Conservation (phyloP, 2,888 invertebrate genomes). For the Apamea epomidion region DNA sequence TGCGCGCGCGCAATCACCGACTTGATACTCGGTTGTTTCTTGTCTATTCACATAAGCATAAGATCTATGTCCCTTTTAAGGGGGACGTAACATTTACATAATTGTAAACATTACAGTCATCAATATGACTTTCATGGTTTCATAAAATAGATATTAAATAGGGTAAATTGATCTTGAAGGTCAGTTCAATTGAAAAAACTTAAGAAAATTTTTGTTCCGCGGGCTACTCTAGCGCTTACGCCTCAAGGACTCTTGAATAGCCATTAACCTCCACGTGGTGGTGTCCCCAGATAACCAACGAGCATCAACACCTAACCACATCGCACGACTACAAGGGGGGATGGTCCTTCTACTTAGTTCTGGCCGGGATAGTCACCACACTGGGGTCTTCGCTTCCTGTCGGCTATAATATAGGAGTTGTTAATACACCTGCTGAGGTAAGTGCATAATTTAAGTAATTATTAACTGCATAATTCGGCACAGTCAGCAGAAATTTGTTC, state of each 20-base stretch:
- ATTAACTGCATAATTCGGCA: not conserved
- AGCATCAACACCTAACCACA: constrained; percentile 83
- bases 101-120: not conserved
- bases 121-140: not conserved
- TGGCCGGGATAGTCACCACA: constrained; percentile 93
- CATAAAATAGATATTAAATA: not conserved
- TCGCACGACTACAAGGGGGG: constrained; percentile 82
- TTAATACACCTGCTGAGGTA: constrained; percentile 95
- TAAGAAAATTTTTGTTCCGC: not conserved
- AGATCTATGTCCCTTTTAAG: no score
- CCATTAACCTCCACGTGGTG: constrained; percentile 8
- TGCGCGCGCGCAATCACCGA: constrained; percentile 16
- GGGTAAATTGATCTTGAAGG: not conserved
- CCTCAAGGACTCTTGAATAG: not conserved
- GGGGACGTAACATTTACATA: not conserved
- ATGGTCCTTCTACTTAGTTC: constrained; percentile 92
- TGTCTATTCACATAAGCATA: no score
- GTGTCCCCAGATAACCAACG: constrained; percentile 80
- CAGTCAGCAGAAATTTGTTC: not conserved
- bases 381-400: constrained; percentile 95
- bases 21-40: no score
- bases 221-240: not conserved
- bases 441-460: constrained; percentile 70
- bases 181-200: no score
- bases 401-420: constrained; percentile 96